phyloP scores from a whole-genome alignment of 2,888 invertebrate species.

The Tipula unca region DNA sequence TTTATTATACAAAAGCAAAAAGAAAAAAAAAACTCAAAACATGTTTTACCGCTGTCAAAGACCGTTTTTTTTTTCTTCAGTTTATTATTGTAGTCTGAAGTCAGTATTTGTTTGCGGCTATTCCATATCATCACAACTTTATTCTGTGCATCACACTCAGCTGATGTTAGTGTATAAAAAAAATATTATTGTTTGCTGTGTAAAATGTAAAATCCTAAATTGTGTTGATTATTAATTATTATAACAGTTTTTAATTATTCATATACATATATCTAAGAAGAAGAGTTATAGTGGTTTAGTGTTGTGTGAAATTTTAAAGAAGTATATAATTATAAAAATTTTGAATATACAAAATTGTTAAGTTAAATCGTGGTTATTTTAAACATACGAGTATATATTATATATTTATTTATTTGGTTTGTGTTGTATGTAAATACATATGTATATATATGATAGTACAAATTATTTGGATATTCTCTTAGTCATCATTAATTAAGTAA shows the following conservation, averaged over 20 bases:
- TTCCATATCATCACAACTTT: not conserved
- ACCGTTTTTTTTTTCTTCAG: not conserved
- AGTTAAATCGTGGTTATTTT: not conserved
- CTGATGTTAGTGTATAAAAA: not conserved
- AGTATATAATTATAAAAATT: not conserved
- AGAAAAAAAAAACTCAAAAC: not conserved
- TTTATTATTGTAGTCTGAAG: constrained; percentile 15
- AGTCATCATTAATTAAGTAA: not conserved
- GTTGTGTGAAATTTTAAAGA: not conserved
- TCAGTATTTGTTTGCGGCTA: not conserved
- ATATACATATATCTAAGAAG: not conserved
- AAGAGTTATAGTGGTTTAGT: not conserved
- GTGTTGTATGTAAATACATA: not conserved
- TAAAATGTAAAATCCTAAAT: not conserved
- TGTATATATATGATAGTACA: too few relatives aligned
- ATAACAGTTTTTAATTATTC: not conserved
- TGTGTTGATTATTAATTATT: not conserved
- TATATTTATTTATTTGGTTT: not conserved
- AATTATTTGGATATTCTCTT: not conserved
- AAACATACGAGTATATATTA: too few relatives aligned
- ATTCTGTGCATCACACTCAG: not conserved
- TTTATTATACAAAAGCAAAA: not conserved
- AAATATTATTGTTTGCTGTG: not conserved
- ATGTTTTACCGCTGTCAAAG: constrained; percentile 19
- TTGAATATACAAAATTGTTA: not conserved